These are phyloP conservation scores for Thymelicus lineola DNA, from an alignment of 2,888 invertebrate genomes.

Conservation along the genomic window DNA sequence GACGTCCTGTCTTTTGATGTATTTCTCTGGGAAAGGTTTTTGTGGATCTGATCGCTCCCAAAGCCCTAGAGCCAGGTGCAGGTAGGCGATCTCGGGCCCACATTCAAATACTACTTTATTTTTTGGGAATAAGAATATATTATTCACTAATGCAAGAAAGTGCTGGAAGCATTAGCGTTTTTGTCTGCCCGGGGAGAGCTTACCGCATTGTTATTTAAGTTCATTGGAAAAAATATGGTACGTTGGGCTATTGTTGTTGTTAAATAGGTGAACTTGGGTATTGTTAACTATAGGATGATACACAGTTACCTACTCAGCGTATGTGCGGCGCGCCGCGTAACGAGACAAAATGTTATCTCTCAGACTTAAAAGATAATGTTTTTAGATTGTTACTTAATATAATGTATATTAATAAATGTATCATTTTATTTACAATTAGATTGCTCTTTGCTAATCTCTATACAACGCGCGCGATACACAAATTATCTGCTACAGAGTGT, in stretches of 20 bases:
- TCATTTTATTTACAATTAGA: too few relatives aligned
- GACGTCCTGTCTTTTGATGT: constrained; percentile 79
- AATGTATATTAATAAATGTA: too few relatives aligned
- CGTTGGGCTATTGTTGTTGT: constrained; percentile 30
- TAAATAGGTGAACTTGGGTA: constrained; percentile 29
- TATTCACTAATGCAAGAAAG: constrained; percentile 50
- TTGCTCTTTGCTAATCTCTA: too few relatives aligned
- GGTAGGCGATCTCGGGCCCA: constrained; percentile 62
- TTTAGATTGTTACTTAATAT: too few relatives aligned
- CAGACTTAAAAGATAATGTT: too few relatives aligned
- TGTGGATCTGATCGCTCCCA: constrained; percentile 69
- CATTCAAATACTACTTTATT: constrained; percentile 66
- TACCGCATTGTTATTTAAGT: constrained; percentile 31
- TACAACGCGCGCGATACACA: too few relatives aligned
- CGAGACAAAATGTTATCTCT: too few relatives aligned
- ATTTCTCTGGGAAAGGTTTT: constrained; percentile 77
- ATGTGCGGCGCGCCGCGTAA: neutral
- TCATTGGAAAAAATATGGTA: constrained; percentile 30
- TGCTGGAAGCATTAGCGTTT: constrained; percentile 47
- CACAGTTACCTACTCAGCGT: neutral
- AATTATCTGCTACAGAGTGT: too few relatives aligned
- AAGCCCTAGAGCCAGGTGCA: constrained; percentile 76
- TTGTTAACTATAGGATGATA: constrained; percentile 19
- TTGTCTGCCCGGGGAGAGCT: constrained; percentile 45
- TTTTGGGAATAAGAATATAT: constrained; percentile 59